Percentiles rank a stretch among this genome's conserved stretches.
Evolutionary conservation across 2,888 invertebrate species (phyloP).

Genomic region (Eupithecia pulchellata): DNA sequence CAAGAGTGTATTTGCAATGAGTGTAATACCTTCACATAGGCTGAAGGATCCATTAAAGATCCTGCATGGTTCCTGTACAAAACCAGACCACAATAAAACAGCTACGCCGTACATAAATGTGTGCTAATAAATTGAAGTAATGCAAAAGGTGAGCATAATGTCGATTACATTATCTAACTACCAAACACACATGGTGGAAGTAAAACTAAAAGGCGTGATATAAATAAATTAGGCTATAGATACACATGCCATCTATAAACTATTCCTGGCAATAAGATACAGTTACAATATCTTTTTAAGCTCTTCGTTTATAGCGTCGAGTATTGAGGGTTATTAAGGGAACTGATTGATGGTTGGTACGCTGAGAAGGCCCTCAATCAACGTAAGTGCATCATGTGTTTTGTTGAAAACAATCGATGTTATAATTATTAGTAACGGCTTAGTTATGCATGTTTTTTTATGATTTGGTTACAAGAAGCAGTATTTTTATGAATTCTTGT

Average conservation of each 20-base stretch:
- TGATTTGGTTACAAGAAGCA: neutral
- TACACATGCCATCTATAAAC: constrained; percentile 40
- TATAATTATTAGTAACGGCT: constrained; percentile 1
- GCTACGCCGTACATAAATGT: no score
- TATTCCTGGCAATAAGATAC: constrained; percentile 54
- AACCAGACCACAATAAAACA: constrained; percentile 52
- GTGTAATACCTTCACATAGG: neutral
- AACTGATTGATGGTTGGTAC: constrained; percentile 40
- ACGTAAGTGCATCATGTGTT: constrained; percentile 9
- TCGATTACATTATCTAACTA: no score
- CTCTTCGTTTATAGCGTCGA: constrained; percentile 33
- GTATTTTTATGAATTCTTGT: neutral
- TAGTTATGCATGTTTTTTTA: neutral
- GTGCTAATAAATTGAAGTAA: no score
- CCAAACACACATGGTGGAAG: no score
- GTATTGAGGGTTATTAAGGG: constrained; percentile 35
- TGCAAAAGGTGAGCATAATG: no score
- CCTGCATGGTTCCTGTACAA: neutral
- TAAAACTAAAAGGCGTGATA: no score
- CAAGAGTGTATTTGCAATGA: neutral
- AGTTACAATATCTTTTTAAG: constrained; percentile 50
- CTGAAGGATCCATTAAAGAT: neutral
- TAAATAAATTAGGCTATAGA: no score
- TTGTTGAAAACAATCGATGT: constrained; percentile 2
- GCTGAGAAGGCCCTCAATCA: constrained; percentile 11